These are phyloP conservation scores for Eubasilissa regina DNA, from an alignment of 1,140 invertebrate species.

Conservation along the genomic window DNA sequence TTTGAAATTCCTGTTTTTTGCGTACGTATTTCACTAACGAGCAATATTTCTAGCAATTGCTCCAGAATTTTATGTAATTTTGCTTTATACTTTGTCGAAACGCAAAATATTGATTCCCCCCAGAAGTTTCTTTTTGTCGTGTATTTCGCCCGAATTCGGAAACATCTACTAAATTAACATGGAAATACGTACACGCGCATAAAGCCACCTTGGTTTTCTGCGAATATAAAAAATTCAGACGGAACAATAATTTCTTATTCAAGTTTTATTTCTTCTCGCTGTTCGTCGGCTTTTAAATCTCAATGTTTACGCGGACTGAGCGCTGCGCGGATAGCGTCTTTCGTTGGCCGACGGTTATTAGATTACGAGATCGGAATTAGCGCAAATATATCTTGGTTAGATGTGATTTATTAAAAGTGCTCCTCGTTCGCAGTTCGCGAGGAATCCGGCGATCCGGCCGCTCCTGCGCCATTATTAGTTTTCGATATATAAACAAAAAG, in stretches of 20 bases:
- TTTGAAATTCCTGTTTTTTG: too few species aligned
- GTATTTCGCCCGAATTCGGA: neutral
- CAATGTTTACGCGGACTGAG: conserved; percentile 22
- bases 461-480: conserved; percentile 36
- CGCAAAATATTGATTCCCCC: too few species aligned
- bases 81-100: too few species aligned
- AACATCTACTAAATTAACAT: neutral
- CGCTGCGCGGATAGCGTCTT: neutral
- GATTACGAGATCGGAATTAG: conserved; percentile 38
- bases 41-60: too few species aligned
- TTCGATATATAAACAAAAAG: conserved; percentile 49
- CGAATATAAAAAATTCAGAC: neutral
- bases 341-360: conserved; percentile 33
- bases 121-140: neutral
- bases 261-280: neutral
- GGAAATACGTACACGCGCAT: neutral
- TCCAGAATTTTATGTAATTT: too few species aligned
- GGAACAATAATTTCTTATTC: conserved; percentile 12
- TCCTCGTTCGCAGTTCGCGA: conserved; percentile 22
- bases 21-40: too few species aligned
- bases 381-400: conserved; percentile 44
- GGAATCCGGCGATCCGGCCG: conserved; percentile 18
- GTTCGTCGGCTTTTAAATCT: conserved; percentile 10
- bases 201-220: neutral
- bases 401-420: conserved; percentile 46